These are phyloP conservation scores for Rousettus madagascariensis DNA, from an alignment of 2,797 vertebrate genomes.

Conservation along the genomic window DNA sequence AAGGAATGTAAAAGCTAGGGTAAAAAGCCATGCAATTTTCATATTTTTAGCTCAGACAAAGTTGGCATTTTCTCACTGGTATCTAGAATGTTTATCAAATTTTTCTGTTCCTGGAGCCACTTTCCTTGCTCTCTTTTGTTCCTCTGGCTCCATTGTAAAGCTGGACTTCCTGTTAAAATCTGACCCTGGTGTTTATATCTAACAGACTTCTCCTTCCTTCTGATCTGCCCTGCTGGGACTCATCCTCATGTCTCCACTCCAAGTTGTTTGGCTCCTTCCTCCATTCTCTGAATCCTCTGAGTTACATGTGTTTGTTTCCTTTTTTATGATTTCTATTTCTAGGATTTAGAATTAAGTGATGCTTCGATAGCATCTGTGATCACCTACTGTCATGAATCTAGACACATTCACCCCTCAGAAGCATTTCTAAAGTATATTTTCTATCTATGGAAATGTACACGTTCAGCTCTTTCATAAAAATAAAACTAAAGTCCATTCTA, in stretches of 20 bases:
- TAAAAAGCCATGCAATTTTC: neutral
- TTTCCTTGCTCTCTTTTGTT: neutral
- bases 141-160: neutral
- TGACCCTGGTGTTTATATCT: neutral
- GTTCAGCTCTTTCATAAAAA: neutral
- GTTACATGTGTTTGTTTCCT: neutral
- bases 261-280: neutral
- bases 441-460: neutral
- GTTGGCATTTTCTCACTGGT: neutral
- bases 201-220: neutral
- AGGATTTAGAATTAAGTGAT: neutral
- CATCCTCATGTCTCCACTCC: neutral
- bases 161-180: neutral
- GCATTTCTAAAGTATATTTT: neutral
- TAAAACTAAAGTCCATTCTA: neutral
- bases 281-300: neutral
- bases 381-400: rapidly evolving
- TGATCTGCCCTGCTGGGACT: neutral
- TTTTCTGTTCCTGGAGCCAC: neutral
- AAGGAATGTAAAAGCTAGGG: neutral
- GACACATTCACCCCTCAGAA: neutral
- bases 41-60: neutral
- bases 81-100: neutral
- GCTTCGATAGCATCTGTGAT: neutral
- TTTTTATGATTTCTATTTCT: neutral